Evolutionary conservation across 2,888 invertebrate species (phyloP).

Genomic region (Eristalis pertinax): DNA sequence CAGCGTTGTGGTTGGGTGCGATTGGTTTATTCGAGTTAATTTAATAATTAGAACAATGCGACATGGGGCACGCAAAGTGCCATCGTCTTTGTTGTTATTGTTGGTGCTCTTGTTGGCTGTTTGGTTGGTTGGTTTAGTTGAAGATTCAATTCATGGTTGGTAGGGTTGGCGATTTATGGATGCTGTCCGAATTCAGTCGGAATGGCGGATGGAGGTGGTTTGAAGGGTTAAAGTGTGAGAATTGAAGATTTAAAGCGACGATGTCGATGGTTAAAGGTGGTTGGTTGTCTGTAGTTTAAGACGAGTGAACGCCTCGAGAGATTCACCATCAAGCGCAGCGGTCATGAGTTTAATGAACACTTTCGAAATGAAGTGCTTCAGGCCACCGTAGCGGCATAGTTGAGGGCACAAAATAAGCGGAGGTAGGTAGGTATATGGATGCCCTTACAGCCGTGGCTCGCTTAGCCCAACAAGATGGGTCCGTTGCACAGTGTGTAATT

Average conservation of each 20-base stretch:
- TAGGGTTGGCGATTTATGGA: constrained; percentile 60
- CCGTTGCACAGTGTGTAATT: too few species aligned
- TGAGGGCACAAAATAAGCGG: too few species aligned
- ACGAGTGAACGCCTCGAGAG: too few species aligned
- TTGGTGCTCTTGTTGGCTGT: background rate
- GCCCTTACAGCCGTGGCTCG: too few species aligned
- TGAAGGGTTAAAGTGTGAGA: background rate
- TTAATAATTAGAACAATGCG: constrained; percentile 67
- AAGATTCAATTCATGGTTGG: constrained; percentile 56
- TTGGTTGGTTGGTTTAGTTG: background rate
- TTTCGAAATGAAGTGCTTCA: too few species aligned
- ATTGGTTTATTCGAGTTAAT: constrained; percentile 66
- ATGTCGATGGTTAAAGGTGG: too few species aligned
- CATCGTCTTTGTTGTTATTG: background rate
- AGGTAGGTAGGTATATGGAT: too few species aligned
- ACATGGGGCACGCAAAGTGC: constrained; percentile 6
- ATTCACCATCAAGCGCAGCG: too few species aligned
- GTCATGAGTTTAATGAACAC: too few species aligned
- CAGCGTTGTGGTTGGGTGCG: constrained; percentile 30
- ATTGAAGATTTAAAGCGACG: background rate
- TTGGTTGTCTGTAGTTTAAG: too few species aligned
- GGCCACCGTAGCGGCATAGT: too few species aligned
- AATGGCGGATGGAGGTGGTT: background rate
- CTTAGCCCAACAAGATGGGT: too few species aligned
- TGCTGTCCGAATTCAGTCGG: constrained; percentile 41